These are phyloP conservation scores for Blastobasis lacticolella DNA, from an alignment of 2,888 invertebrate genomes.

Conservation along the genomic window DNA sequence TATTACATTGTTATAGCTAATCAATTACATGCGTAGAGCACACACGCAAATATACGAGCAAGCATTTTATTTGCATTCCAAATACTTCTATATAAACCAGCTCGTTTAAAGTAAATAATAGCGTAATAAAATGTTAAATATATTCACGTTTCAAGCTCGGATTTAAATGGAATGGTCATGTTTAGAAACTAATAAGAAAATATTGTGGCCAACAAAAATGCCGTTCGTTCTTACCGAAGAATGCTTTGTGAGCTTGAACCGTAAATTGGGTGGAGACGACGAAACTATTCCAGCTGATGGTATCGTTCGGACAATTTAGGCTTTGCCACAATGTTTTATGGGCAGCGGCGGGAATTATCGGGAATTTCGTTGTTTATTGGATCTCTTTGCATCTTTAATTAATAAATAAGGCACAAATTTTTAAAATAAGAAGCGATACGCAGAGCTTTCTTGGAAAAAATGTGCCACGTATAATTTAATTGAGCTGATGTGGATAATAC, in stretches of 20 bases:
- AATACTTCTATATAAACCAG: slow-evolving; percentile 27
- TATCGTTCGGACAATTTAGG: slow-evolving; percentile 55
- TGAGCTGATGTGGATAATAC: no score
- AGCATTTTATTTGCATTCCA: slow-evolving; percentile 22
- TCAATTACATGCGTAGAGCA: no score
- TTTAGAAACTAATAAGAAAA: slow-evolving; percentile 56
- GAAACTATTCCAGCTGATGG: slow-evolving; percentile 45
- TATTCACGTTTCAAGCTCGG: slow-evolving; percentile 40
- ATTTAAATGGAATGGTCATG: slow-evolving; percentile 61
- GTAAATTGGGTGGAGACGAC: slow-evolving; percentile 47
- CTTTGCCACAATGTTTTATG: slow-evolving; percentile 39
- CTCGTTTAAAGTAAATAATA: slow-evolving; percentile 41
- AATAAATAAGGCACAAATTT: no score
- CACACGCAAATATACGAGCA: no score
- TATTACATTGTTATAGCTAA: no score
- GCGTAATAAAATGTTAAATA: slow-evolving; percentile 51
- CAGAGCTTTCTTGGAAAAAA: no score
- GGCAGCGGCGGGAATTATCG: not conserved
- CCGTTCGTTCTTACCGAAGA: slow-evolving; percentile 45
- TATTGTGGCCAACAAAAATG: slow-evolving; percentile 55
- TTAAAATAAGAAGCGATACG: no score
- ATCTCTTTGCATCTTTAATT: no score
- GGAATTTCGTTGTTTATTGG: no score
- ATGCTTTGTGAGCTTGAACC: slow-evolving; percentile 50
- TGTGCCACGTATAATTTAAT: no score